A percentile compares a stretch with the other conserved stretches of the same genome.
phyloP scores from a whole-genome alignment of 2,113 vertebrate species.

The Empidonax traillii region DNA sequence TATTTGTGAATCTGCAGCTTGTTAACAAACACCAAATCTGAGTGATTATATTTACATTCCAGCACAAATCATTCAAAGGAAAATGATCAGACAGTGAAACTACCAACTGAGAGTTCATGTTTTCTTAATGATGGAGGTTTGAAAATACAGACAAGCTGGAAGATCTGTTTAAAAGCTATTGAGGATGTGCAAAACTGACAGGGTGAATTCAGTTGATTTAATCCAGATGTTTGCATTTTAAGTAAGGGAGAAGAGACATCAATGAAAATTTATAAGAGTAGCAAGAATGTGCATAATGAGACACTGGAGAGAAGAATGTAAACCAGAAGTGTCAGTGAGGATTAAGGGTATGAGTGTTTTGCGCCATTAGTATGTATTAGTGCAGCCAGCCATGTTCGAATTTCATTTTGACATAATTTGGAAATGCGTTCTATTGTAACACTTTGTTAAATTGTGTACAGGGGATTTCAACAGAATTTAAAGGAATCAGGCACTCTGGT shows the following conservation, averaged over 20 bases:
- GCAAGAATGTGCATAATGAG: conserved; percentile 16
- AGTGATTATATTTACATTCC: not conserved
- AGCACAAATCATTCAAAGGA: conserved; percentile 9
- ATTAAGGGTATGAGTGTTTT: conserved; percentile 19
- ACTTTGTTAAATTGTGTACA: not conserved
- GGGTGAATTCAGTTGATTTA: conserved; percentile 34
- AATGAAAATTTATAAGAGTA: conserved; percentile 36
- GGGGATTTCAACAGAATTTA: not conserved
- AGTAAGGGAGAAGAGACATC: conserved; percentile 4
- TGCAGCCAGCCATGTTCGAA: conserved; percentile 27
- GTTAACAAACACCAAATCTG: not conserved
- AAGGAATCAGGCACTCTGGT: not conserved
- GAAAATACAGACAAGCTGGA: not conserved
- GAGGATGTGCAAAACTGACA: conserved; percentile 1
- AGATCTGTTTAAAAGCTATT: not conserved
- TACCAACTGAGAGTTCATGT: not conserved
- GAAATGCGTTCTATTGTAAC: not conserved
- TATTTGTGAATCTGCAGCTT: not conserved
- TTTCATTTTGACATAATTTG: conserved; percentile 44
- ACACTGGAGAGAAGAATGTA: conserved; percentile 19
- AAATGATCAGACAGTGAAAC: not conserved
- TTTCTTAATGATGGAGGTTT: conserved; percentile 4
- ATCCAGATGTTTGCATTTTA: conserved; percentile 56
- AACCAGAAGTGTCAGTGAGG: conserved; percentile 32
- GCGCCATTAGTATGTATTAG: conserved; percentile 21